Percentiles rank a stretch among this genome's conserved stretches.
These are phyloP conservation scores for Hydriomena furcata DNA, from an alignment of 2,888 invertebrate genomes.

Conservation along the genomic window DNA sequence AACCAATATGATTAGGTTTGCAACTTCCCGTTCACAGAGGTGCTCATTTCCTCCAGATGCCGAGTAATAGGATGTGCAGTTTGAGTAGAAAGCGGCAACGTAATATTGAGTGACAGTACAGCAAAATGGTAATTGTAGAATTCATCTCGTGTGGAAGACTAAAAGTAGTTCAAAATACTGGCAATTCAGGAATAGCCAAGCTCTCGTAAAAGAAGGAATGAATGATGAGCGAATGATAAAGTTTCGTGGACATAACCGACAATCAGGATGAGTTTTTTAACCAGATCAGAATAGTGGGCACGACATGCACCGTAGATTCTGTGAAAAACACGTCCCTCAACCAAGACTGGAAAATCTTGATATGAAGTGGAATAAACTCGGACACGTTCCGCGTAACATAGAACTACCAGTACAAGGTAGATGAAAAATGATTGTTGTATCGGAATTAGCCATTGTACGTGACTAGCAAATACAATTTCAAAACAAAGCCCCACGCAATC, in stretches of 20 bases:
- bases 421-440: slow-evolving; percentile 18
- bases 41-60: slow-evolving; percentile 29
- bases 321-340: slow-evolving; percentile 36
- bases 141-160: not conserved
- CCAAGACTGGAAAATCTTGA: slow-evolving; percentile 32
- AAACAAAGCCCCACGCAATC: slow-evolving; percentile 31
- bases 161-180: too few relatives aligned
- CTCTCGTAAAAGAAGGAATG: too few relatives aligned
- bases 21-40: slow-evolving; percentile 31
- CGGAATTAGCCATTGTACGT: slow-evolving; percentile 17
- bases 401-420: slow-evolving; percentile 17
- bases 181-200: too few relatives aligned
- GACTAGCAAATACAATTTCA: slow-evolving; percentile 24
- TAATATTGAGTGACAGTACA: slow-evolving; percentile 13
- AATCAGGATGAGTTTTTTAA: slow-evolving; percentile 36
- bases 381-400: slow-evolving; percentile 11
- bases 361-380: slow-evolving; percentile 26
- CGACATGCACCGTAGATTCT: slow-evolving; percentile 40
- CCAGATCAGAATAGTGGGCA: slow-evolving; percentile 41
- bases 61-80: slow-evolving; percentile 19
- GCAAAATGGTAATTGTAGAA: slow-evolving; percentile 6
- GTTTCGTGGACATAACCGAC: slow-evolving; percentile 23
- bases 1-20: slow-evolving; percentile 32
- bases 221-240: slow-evolving; percentile 27
- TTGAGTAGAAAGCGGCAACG: slow-evolving; percentile 20